phyloP scores from a whole-genome alignment of 2,888 invertebrate species.

The Scaeva pyrastri region DNA sequence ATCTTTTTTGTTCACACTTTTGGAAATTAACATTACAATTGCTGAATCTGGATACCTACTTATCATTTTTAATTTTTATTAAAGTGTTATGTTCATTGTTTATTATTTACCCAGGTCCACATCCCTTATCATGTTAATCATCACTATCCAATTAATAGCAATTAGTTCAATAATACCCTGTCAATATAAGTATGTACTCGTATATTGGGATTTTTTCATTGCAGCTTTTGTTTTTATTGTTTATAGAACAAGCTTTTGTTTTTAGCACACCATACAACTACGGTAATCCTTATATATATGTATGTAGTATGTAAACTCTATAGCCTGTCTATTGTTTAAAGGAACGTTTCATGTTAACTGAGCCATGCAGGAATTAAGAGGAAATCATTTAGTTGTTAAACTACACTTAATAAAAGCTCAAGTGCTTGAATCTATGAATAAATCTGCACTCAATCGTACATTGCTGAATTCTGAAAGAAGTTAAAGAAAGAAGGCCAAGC shows the following conservation, averaged over 20 bases:
- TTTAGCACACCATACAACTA: neutral
- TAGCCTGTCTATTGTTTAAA: constrained; percentile 52
- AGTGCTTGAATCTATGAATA: constrained; percentile 71
- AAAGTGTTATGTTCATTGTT: neutral
- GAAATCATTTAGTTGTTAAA: constrained; percentile 76
- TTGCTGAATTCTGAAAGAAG: constrained; percentile 28
- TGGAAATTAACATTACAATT: too few species aligned
- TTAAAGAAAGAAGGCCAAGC: constrained; percentile 51
- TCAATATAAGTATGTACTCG: constrained; percentile 8
- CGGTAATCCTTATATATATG: neutral
- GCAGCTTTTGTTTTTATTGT: constrained; percentile 37
- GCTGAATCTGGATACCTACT: neutral
- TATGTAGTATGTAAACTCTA: too few species aligned
- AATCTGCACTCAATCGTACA: constrained; percentile 69
- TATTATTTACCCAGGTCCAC: too few species aligned
- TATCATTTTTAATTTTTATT: neutral
- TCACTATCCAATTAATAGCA: constrained; percentile 8
- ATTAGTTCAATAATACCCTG: constrained; percentile 41
- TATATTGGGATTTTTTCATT: constrained; percentile 28
- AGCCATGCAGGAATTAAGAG: constrained; percentile 66
- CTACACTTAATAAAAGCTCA: constrained; percentile 73
- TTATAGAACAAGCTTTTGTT: constrained; percentile 36
- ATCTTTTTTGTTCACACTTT: too few species aligned
- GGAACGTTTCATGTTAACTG: constrained; percentile 64
- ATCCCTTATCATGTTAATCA: neutral